Conservation (phyloP, 2,797 vertebrate genomes). For the Pangasius krempfi region DNA sequence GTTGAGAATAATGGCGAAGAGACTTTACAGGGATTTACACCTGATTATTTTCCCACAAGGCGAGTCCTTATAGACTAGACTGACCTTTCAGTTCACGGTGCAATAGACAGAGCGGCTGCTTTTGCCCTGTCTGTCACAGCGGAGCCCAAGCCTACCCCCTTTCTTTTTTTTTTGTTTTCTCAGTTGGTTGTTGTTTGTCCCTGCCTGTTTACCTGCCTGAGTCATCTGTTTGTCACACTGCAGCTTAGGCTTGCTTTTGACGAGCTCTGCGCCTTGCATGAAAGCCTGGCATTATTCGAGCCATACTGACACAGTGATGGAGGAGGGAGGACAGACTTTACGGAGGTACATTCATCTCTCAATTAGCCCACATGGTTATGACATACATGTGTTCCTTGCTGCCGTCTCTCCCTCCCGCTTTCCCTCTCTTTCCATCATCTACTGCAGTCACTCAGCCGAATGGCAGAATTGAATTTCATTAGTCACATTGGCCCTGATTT, state of each 20-base stretch:
- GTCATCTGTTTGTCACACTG: conserved; percentile 60
- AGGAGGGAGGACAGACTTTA: conserved; percentile 44
- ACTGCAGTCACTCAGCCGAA: conserved; percentile 50
- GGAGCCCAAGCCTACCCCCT: neutral
- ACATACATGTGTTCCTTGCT: conserved; percentile 40
- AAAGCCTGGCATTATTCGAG: conserved; percentile 57
- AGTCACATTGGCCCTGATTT: conserved; percentile 56
- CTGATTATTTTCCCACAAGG: conserved; percentile 56
- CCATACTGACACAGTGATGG: conserved; percentile 49
- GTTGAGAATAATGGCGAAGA: conserved; percentile 55
- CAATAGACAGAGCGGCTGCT: conserved; percentile 60
- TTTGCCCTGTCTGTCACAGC: conserved; percentile 40
- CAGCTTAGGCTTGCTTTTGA: conserved; percentile 53
- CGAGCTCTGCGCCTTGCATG: conserved; percentile 55
- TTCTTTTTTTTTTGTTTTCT: conserved; percentile 37
- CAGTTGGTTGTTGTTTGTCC: conserved; percentile 54
- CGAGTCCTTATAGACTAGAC: conserved; percentile 55
- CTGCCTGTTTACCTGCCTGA: conserved; percentile 59
- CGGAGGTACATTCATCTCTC: conserved; percentile 43
- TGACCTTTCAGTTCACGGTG: conserved; percentile 56
- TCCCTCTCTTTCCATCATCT: conserved; percentile 28
- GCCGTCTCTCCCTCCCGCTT: conserved; percentile 1
- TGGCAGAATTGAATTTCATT: conserved; percentile 57
- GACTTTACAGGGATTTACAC: conserved; percentile 57
- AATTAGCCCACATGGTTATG: conserved; percentile 26